A percentile compares a stretch with the other conserved stretches of the same genome.
These are phyloP conservation scores for Mimumesa dahlbomi DNA, from an alignment of 2,888 invertebrate genomes.

Conservation along the genomic window DNA sequence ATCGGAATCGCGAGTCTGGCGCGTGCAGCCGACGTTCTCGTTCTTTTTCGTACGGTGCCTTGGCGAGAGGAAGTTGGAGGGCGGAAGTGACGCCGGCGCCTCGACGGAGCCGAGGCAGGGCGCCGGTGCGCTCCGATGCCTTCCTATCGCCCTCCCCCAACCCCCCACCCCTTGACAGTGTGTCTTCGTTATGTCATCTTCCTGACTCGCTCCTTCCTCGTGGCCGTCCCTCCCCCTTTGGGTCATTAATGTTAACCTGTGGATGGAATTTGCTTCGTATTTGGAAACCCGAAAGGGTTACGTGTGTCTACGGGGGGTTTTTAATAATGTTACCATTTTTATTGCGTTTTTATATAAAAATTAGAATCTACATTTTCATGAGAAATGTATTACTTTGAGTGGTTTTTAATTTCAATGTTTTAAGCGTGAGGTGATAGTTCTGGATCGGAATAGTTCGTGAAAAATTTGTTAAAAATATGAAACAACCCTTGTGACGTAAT, in stretches of 20 bases:
- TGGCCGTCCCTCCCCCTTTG: constrained; percentile 2
- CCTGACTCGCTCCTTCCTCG: constrained; percentile 68
- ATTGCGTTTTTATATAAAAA: no score
- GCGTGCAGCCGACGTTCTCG: constrained; percentile 58
- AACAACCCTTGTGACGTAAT: no score
- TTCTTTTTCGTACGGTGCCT: neutral
- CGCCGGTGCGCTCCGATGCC: constrained; percentile 79
- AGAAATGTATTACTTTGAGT: no score
- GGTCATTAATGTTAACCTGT: constrained; percentile 27
- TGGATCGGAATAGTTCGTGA: no score
- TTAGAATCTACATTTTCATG: no score
- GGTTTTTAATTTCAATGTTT: no score
- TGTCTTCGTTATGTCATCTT: constrained; percentile 79
- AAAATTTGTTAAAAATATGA: no score
- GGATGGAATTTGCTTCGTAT: constrained; percentile 4
- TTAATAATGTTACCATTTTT: no score
- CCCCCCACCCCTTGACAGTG: constrained; percentile 72
- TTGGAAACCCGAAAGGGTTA: neutral
- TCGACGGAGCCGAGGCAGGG: constrained; percentile 79
- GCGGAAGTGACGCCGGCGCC: constrained; percentile 80
- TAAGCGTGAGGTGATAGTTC: no score
- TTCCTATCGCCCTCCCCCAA: constrained; percentile 72
- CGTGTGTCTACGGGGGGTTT: neutral
- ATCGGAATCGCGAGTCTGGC: constrained; percentile 67
- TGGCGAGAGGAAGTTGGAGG: constrained; percentile 55